phyloP scores from a whole-genome alignment of 1,140 invertebrate genomes.

The Dryas iulia region DNA sequence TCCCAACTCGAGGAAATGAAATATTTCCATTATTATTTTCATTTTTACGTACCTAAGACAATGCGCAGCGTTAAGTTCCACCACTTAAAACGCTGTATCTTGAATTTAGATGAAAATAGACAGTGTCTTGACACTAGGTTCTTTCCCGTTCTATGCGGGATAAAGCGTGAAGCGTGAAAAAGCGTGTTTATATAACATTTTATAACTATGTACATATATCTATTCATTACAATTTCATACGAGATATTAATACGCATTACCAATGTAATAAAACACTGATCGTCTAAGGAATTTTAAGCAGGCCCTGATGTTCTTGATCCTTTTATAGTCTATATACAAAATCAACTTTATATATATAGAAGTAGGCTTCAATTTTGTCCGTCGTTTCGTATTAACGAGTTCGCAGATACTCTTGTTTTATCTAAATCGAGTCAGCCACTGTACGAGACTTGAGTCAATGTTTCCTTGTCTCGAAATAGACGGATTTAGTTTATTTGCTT shows the following conservation, averaged over 20 bases:
- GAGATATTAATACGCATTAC: constrained; percentile 15
- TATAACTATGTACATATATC: no score
- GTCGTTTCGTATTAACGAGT: constrained; percentile 1
- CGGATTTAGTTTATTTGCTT: constrained; percentile 17
- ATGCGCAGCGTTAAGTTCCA: no score
- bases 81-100: no score
- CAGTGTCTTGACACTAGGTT: no score
- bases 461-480: constrained; percentile 35
- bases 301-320: constrained; percentile 16
- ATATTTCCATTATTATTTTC: no score
- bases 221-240: background rate
- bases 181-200: no score
- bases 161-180: no score
- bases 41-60: no score
- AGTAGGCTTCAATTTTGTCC: constrained; percentile 9
- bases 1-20: no score
- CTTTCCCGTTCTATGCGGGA: no score
- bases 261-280: constrained; percentile 26
- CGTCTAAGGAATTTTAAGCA: constrained; percentile 23
- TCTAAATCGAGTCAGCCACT: constrained; percentile 28
- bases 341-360: background rate
- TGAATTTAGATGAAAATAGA: no score
- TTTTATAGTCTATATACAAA: background rate
- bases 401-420: constrained; percentile 25
- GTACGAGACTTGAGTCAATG: constrained; percentile 28